phyloP scores from a whole-genome alignment of 2,113 vertebrate genomes.

The Etia nguti region DNA sequence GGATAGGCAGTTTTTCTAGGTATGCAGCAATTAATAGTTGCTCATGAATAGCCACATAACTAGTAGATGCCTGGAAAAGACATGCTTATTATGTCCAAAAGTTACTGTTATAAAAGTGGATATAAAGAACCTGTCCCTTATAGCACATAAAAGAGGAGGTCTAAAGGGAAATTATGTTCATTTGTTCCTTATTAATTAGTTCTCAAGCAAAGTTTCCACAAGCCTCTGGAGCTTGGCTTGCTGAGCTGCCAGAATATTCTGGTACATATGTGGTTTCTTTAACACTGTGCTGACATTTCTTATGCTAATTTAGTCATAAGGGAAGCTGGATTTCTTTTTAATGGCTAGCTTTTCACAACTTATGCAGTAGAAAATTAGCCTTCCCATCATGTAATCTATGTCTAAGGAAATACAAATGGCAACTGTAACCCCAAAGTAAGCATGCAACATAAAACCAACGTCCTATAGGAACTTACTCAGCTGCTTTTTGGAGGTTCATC shows the following conservation, averaged over 20 bases:
- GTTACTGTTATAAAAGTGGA: background rate
- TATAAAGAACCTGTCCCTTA: background rate
- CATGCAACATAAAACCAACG: background rate
- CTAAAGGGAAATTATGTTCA: background rate
- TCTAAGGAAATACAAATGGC: background rate
- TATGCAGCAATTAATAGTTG: background rate
- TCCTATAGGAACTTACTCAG: background rate
- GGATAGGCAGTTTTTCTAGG: background rate
- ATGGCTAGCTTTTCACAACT: background rate
- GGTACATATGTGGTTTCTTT: background rate
- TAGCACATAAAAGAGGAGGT: background rate
- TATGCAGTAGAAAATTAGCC: background rate
- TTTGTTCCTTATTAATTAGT: background rate
- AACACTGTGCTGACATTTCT: background rate
- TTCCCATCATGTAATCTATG: background rate
- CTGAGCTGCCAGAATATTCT: background rate
- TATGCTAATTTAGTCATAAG: background rate
- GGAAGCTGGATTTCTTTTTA: background rate
- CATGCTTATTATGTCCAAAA: background rate
- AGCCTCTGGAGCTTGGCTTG: background rate
- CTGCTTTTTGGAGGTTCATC: background rate
- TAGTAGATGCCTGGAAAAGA: background rate
- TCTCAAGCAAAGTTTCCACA: background rate
- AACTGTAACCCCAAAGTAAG: background rate
- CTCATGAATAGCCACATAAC: background rate